These are phyloP conservation scores for Alligator sinensis DNA, from an alignment of 2,113 vertebrate species.

Conservation along the genomic window DNA sequence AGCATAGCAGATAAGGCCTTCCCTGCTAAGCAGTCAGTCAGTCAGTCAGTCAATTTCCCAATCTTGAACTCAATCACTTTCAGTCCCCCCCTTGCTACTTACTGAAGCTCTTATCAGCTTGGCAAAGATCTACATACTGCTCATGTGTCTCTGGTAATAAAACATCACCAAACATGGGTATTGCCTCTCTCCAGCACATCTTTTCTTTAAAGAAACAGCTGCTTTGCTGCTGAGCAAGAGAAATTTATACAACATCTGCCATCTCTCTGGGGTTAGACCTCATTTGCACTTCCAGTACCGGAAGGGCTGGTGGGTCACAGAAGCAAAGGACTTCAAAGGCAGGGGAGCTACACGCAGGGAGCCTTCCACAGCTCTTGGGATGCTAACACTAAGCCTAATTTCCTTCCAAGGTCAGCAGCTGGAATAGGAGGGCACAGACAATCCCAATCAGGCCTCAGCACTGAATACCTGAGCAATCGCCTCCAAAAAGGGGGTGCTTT, in stretches of 20 bases:
- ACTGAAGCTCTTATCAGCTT: not conserved
- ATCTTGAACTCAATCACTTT: not conserved
- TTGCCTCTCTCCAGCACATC: not conserved
- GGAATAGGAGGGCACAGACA: too few relatives aligned
- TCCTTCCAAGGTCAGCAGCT: not conserved
- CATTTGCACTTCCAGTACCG: fast-evolving
- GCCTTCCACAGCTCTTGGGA: not conserved
- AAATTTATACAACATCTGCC: fast-evolving
- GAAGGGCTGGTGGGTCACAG: not conserved
- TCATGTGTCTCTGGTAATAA: not conserved
- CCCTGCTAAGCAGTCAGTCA: not conserved
- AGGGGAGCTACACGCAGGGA: fast-evolving
- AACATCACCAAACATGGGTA: not conserved
- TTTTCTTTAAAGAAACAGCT: too few relatives aligned
- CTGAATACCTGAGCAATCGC: too few relatives aligned
- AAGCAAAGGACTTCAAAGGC: not conserved
- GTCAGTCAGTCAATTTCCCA: not conserved
- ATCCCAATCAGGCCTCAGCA: fast-evolving
- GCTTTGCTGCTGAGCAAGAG: not conserved
- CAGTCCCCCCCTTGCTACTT: not conserved
- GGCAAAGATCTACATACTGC: not conserved
- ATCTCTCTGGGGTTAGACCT: not conserved
- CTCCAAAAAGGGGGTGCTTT: fast-evolving
- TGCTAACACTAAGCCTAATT: not conserved
- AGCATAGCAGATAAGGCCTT: not conserved